A percentile compares a stretch with the other conserved stretches of the same genome.
These are phyloP conservation scores for Lypha dubia DNA, from an alignment of 2,888 invertebrate species.

Conservation along the genomic window DNA sequence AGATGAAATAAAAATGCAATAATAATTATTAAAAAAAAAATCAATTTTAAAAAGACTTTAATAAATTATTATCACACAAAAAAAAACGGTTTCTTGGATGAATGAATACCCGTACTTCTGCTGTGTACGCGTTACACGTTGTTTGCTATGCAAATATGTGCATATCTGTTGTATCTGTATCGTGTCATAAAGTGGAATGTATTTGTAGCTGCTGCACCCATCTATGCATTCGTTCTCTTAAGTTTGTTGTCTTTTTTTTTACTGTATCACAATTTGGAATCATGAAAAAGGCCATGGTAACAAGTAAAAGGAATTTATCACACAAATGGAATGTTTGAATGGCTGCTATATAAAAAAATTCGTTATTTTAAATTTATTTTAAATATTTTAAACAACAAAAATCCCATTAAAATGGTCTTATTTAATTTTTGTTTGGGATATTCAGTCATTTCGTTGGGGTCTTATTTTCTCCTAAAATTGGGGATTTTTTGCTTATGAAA, in stretches of 20 bases:
- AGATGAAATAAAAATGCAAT: slow-evolving; percentile 46
- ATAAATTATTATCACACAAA: background rate
- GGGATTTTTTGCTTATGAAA: too few species aligned
- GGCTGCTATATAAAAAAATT: too few species aligned
- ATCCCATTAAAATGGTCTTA: too few species aligned
- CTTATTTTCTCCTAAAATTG: too few species aligned
- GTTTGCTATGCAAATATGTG: slow-evolving; percentile 49
- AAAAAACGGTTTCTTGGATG: background rate
- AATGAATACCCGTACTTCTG: slow-evolving; percentile 25
- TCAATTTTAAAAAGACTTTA: slow-evolving; percentile 3
- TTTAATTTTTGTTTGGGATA: too few species aligned
- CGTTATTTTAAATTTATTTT: too few species aligned
- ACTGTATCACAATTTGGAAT: slow-evolving; percentile 42
- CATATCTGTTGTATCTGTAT: slow-evolving; percentile 66
- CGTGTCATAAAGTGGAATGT: slow-evolving; percentile 33
- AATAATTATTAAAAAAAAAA: background rate
- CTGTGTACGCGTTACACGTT: slow-evolving; percentile 6
- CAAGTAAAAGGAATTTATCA: slow-evolving; percentile 51
- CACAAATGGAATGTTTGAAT: slow-evolving; percentile 19
- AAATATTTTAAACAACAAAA: too few species aligned
- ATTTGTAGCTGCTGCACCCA: slow-evolving; percentile 67
- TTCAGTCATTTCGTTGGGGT: too few species aligned
- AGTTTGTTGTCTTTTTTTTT: slow-evolving; percentile 28
- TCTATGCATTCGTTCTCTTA: slow-evolving; percentile 37
- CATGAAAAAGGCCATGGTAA: slow-evolving; percentile 63